phyloP scores from a whole-genome alignment of 2,888 invertebrate genomes.

The Enoplolaimus lenunculus region DNA sequence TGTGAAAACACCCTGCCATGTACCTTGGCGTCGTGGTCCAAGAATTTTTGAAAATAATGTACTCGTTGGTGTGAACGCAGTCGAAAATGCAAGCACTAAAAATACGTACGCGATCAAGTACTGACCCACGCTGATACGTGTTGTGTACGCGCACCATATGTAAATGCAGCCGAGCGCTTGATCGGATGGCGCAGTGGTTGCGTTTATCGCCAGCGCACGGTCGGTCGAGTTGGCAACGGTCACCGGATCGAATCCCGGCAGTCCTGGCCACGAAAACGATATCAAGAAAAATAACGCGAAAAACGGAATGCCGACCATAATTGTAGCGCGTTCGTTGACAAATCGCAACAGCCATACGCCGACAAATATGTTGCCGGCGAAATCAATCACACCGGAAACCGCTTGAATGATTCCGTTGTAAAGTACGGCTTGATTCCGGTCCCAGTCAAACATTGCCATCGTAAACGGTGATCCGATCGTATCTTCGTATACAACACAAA shows the following conservation, averaged over 20 bases:
- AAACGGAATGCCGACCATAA: background rate
- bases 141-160: constrained; percentile 13
- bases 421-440: background rate
- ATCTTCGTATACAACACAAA: constrained; percentile 16
- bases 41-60: constrained; percentile 15
- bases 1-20: constrained; percentile 9
- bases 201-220: background rate
- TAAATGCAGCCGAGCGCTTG: constrained; percentile 9
- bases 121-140: constrained; percentile 10
- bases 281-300: background rate
- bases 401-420: constrained; percentile 15
- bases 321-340: background rate
- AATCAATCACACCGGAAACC: constrained; percentile 2
- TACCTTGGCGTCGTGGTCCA: constrained; percentile 15
- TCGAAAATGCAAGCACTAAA: constrained; percentile 11
- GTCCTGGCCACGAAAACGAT: background rate
- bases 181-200: background rate
- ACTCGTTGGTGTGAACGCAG: constrained; percentile 5
- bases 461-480: constrained; percentile 15
- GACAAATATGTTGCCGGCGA: constrained; percentile 8
- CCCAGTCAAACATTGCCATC: constrained; percentile 16
- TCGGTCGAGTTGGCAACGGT: background rate
- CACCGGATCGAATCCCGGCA: background rate
- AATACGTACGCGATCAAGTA: constrained; percentile 12
- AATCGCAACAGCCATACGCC: background rate